phyloP scores from a whole-genome alignment of 2,888 invertebrate genomes.

The Zygaena filipendulae region DNA sequence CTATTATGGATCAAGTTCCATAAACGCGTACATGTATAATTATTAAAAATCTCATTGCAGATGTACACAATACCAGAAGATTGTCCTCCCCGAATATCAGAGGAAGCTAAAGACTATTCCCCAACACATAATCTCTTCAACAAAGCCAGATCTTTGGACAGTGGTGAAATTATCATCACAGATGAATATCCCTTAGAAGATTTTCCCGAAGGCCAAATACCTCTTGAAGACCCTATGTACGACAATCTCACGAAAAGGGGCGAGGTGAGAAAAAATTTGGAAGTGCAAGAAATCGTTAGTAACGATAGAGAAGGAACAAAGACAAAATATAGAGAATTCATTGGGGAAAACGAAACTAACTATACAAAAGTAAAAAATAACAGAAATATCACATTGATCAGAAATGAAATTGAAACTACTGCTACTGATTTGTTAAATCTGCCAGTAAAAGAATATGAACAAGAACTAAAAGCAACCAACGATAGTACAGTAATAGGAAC shows the following conservation, averaged over 20 bases:
- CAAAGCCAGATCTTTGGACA: constrained; percentile 38
- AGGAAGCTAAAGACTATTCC: constrained; percentile 30
- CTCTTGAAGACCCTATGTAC: constrained; percentile 48
- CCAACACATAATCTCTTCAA: constrained; percentile 41
- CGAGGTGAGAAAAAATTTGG: constrained; percentile 9
- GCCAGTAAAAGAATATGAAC: background rate
- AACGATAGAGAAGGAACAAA: background rate
- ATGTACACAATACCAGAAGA: constrained; percentile 55
- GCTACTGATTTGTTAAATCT: background rate
- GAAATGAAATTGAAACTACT: background rate
- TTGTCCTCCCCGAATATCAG: constrained; percentile 39
- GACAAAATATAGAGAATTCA: constrained; percentile 14
- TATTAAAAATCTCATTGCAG: constrained; percentile 24
- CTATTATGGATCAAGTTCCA: no score
- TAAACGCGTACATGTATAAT: no score
- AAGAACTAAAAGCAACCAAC: constrained; percentile 4
- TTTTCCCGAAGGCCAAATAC: constrained; percentile 49
- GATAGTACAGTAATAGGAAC: constrained; percentile 9
- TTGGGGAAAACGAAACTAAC: background rate
- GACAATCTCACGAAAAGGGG: constrained; percentile 33
- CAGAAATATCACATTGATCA: background rate
- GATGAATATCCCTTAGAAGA: constrained; percentile 48
- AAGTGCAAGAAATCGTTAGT: constrained; percentile 7
- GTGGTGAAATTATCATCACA: constrained; percentile 40
- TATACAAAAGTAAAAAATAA: no score